Conservation (phyloP, 2,113 vertebrate genomes). For the Scomber scombrus region DNA sequence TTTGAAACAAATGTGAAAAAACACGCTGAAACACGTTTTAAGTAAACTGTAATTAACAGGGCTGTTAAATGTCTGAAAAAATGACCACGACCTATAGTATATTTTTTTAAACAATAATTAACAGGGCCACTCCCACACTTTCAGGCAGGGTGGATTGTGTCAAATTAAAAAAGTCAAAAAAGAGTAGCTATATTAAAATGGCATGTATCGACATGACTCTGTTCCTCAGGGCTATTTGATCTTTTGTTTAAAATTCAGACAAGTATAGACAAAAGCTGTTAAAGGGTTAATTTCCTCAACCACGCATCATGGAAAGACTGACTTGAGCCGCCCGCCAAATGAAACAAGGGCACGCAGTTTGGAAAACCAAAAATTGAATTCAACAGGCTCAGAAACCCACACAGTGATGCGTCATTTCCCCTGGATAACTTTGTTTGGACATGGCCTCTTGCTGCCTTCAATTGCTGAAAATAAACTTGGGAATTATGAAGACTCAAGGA, state of each 20-base stretch:
- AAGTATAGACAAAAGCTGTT: too few species aligned
- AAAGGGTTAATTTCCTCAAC: slow-evolving; percentile 61
- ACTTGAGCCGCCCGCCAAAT: slow-evolving; percentile 45
- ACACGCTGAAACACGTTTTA: background rate
- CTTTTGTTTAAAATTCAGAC: background rate
- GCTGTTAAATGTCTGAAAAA: background rate
- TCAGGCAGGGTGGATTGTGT: background rate
- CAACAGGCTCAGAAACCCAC: slow-evolving; percentile 42
- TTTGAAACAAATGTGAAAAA: background rate
- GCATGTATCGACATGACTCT: background rate
- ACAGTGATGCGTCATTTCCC: slow-evolving; percentile 71
- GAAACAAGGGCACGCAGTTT: slow-evolving; percentile 30
- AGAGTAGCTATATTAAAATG: background rate
- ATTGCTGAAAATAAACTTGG: background rate
- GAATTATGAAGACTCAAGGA: slow-evolving; percentile 9
- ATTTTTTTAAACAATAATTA: background rate
- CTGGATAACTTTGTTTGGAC: slow-evolving; percentile 68
- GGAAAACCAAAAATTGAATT: background rate
- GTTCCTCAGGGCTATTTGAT: background rate
- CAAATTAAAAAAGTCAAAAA: background rate
- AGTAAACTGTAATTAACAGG: background rate
- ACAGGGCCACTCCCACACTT: slow-evolving; percentile 14
- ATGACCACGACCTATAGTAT: background rate
- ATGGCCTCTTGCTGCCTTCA: slow-evolving; percentile 61
- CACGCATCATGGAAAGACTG: slow-evolving; percentile 57